Evolutionary conservation across 2,113 vertebrate species (phyloP), one percentile per base, ranked within the genome.

Genomic region (Circaetus cinerascens): DNA sequence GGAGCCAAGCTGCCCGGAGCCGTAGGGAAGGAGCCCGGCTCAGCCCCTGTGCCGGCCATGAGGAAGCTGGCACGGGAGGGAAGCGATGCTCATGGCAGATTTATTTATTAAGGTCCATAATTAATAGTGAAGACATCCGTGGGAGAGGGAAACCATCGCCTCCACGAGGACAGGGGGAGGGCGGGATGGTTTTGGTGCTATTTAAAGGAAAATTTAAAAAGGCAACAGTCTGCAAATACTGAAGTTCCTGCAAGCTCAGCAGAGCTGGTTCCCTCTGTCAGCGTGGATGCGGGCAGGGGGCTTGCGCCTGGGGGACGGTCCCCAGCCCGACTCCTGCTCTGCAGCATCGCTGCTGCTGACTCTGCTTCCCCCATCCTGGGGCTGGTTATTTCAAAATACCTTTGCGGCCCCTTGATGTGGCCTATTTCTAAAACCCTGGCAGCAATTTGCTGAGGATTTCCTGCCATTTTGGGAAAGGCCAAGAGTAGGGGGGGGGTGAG

Each of bases 301-400:
- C 34, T 38, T 3, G 1, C 0, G 10, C 51, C 15, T 27, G 26
- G 41, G 40, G 46, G 23, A 40, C 0, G 3, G 46, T 34, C 48
- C 72, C 73, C 53, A 41, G 62, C n/a, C 19, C 13, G 0, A 25
- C 51, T 50, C 62, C 62, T 4, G 7, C 53, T 36, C 36, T 4
- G 20, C 45, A 9, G 30, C 73, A 27, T 36, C 14, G 2, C 45
- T 10, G 74, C 45, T 43, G 73, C 75, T 46, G 75, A 15, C 23
- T 14, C 45, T 10, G 29, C 86, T 55, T 63, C 18, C 74, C 64
- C 56, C 8, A 5, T 11, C 74, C 23, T 7, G 1, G 53, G 32
- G 46, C 29, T 21, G n/a, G 25, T n/a, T 56, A n/a, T 48, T 72
- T 30, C 48, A 16, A n/a, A n/a, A 36, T 36, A 81, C 86, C 36